Evolutionary conservation across 2,888 invertebrate species (phyloP), one percentile per base, ranked within the genome.

Genomic region (Octonoba sinensis): DNA sequence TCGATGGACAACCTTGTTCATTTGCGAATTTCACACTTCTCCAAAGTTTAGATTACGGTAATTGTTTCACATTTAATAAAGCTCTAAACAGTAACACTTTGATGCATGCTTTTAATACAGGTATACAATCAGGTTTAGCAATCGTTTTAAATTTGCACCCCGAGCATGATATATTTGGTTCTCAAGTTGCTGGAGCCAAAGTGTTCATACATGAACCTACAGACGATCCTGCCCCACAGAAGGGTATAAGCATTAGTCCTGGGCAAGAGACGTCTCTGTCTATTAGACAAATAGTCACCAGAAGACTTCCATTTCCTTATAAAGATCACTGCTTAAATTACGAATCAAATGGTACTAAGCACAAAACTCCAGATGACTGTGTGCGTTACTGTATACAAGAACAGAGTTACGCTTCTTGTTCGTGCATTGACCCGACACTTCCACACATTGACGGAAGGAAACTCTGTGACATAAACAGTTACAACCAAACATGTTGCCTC

Each of bases 321-420:
- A 84, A 79, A n/a, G 85, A 85, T 56, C 64, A 76, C 0, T 85
- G 85, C 46, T 56, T 84, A 3, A 66, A 78, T 54, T 82, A 84
- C 20, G 36, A 11, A 3, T 6, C 11, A 51, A 20, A 22, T 18
- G 18, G 18, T 8, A n/a, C n/a, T 0, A 64, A 64, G 2, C 47
- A 49, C 22, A 20, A 22, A 66, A 4, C 36, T 11, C 36, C 36
- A 36, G 15, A 46, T n/a, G 51, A 46, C 1, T 82, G 70, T 36
- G 46, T 65, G 15, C 36, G 44, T 27, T 20, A 24, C 1, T 81
- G 78, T 27, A 56, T 70, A 8, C 69, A 76, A 27, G 47, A 62
- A n/a, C 24, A 62, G 18, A 69, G 69, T 18, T 71, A 22, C 51
- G 36, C n/a, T 4, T 18, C 47, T n/a, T 79, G 74, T 54, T 62